Evolutionary conservation across 2,888 invertebrate genomes (phyloP), one percentile per base, ranked within the genome.

Genomic region (Leptinotarsa tumamoca): DNA sequence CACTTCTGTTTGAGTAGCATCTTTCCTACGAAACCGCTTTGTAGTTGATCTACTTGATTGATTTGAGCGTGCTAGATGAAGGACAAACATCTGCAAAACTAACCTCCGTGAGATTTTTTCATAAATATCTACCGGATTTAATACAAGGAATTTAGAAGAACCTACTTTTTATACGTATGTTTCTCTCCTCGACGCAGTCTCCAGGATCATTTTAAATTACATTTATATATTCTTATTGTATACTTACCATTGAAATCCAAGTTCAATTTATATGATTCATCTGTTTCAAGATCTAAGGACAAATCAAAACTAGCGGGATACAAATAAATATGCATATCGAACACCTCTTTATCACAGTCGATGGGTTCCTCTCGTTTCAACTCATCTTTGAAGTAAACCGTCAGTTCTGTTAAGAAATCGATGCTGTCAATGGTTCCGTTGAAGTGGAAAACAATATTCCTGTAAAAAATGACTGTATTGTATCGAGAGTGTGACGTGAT

Each of bases 211-310:
- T 43, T 43, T 10, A 43, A 43, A 10, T 10, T 43, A 43, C 10
- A 10, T 33, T 52, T 17, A 52, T 15, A 23, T 58, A 14, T 23
- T 68, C 68, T 75, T 73, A 80, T 79, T 0, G 27, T 58, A 14
- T 23, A 70, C 69, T 75, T 73, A 80, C 80, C 81, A 58, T 74
- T 74, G 56, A 52, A 71, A 68, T 56, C 70, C 15, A 94, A 88
- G 78, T 91, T 90, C 66, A 95, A 86, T 73, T 86, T 87, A 84
- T 95, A 95, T 52, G 91, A 90, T 87, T 95, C 95, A 80, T 93
- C 90, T 0, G 95, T 95, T 3, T 89, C 88, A 93, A 94, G 93
- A 79, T 90, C 90, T 13, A 95, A 89, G 0, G 87, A 84, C 4
- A 91, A 81, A 79, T 90, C 89, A 4, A 88, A 83, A 0, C 90